These are phyloP conservation scores for Oxygymnocypris stewartii DNA, from an alignment of 2,113 vertebrate genomes.

Conservation along the genomic window DNA sequence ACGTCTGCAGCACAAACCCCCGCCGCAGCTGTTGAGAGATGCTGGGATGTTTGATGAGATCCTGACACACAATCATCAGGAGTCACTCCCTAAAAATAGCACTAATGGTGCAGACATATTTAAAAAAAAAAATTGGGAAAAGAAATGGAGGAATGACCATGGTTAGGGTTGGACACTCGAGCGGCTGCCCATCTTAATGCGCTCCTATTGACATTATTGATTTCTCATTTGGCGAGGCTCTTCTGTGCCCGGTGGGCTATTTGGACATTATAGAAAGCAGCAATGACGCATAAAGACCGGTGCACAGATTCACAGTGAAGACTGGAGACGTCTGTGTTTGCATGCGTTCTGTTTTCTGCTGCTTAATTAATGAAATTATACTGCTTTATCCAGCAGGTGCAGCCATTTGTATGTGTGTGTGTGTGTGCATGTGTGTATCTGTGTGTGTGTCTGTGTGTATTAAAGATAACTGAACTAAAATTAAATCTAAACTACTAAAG, in stretches of 20 bases:
- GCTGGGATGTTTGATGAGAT: background rate
- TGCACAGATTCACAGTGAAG: constrained; percentile 10
- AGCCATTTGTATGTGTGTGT: background rate
- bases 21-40: background rate
- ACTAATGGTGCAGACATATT: background rate
- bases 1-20: background rate
- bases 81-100: constrained; percentile 9
- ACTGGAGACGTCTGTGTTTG: constrained; percentile 14
- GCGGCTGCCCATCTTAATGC: constrained; percentile 67
- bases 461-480: no score
- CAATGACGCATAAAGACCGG: background rate
- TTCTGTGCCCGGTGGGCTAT: constrained; percentile 50
- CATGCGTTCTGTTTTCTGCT: background rate
- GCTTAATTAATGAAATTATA: constrained; percentile 13
- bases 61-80: background rate
- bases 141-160: constrained; percentile 66
- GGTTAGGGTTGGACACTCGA: constrained; percentile 58
- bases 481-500: no score
- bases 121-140: constrained; percentile 7
- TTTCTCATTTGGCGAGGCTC: constrained; percentile 67
- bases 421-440: no score
- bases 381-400: constrained; percentile 7
- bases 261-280: constrained; percentile 23
- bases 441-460: no score
- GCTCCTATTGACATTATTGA: constrained; percentile 73